phyloP scores from a whole-genome alignment of 1,140 invertebrate genomes.

The Anastrepha obliqua region DNA sequence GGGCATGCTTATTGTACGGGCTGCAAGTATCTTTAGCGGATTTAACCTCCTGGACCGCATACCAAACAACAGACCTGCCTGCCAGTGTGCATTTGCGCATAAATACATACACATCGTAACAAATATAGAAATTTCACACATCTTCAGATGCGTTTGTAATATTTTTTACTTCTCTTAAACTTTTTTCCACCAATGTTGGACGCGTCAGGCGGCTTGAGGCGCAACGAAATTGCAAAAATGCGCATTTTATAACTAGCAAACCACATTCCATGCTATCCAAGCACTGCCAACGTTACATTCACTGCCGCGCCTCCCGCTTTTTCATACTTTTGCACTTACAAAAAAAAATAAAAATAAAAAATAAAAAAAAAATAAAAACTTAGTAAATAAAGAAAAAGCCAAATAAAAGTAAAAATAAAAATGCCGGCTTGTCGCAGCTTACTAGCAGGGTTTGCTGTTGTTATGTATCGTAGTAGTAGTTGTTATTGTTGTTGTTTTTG shows the following conservation, averaged over 20 bases:
- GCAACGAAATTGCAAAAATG: constrained; percentile 42
- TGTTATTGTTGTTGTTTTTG: background rate
- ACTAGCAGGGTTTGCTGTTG: constrained; percentile 29
- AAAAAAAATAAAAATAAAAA: background rate
- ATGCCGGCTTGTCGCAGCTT: constrained; percentile 12
- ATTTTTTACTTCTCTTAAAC: background rate
- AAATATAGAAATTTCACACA: background rate
- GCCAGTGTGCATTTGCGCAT: too few species aligned
- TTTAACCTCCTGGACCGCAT: too few species aligned
- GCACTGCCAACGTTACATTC: background rate
- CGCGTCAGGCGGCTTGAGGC: background rate
- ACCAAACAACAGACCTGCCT: too few species aligned
- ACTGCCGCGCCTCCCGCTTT: background rate
- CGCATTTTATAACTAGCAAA: constrained; percentile 17
- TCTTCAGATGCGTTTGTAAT: background rate
- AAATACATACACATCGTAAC: too few species aligned
- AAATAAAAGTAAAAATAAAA: background rate
- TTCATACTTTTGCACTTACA: background rate
- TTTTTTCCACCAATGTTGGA: background rate
- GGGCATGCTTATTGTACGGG: too few species aligned
- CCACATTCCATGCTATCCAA: constrained; percentile 29
- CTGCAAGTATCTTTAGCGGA: too few species aligned
- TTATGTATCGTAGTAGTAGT: background rate
- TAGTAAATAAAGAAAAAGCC: background rate
- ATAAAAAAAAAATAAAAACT: background rate